These are phyloP conservation scores for Drosophila pegasa DNA, from an alignment of 2,888 invertebrate species.

Conservation along the genomic window DNA sequence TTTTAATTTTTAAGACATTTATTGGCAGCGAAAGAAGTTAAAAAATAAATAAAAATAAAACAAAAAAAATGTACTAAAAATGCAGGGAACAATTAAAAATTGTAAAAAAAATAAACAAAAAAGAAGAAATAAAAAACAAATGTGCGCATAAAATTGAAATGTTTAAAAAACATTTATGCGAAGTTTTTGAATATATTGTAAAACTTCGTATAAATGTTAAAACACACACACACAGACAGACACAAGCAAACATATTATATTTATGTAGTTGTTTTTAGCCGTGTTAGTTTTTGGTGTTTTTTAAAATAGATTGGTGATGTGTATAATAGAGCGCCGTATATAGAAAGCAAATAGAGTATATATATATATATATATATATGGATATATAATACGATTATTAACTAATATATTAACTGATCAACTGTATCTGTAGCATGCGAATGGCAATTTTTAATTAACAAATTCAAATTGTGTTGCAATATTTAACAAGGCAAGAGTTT, in stretches of 20 bases:
- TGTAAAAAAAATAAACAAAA: slow-evolving; percentile 60
- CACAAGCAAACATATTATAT: slow-evolving; percentile 39
- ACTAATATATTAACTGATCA: slow-evolving; percentile 63
- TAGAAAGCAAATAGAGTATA: slow-evolving; percentile 50
- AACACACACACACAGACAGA: slow-evolving; percentile 31
- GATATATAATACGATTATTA: slow-evolving; percentile 65
- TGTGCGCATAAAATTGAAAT: slow-evolving; percentile 45
- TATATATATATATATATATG: slow-evolving; percentile 5
- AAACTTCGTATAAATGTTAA: slow-evolving; percentile 36
- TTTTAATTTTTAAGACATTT: slow-evolving; percentile 33
- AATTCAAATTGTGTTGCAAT: slow-evolving; percentile 73
- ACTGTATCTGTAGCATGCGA: slow-evolving; percentile 65
- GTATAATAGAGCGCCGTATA: slow-evolving; percentile 69
- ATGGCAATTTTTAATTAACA: slow-evolving; percentile 67
- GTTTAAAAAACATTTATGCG: slow-evolving; percentile 36
- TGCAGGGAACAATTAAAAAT: slow-evolving; percentile 81
- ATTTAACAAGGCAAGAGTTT: slow-evolving; percentile 46
- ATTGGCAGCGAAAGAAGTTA: slow-evolving; percentile 51
- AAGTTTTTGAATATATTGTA: slow-evolving; percentile 33
- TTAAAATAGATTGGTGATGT: slow-evolving; percentile 71
- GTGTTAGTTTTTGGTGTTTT: slow-evolving; percentile 79
- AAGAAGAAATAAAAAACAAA: slow-evolving; percentile 29
- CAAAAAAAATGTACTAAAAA: slow-evolving; percentile 65
- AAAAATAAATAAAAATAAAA: slow-evolving; percentile 26
- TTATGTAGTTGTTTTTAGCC: slow-evolving; percentile 72